Evolutionary conservation across 2,888 invertebrate genomes (phyloP).

Genomic region (Panzeria rudis): DNA sequence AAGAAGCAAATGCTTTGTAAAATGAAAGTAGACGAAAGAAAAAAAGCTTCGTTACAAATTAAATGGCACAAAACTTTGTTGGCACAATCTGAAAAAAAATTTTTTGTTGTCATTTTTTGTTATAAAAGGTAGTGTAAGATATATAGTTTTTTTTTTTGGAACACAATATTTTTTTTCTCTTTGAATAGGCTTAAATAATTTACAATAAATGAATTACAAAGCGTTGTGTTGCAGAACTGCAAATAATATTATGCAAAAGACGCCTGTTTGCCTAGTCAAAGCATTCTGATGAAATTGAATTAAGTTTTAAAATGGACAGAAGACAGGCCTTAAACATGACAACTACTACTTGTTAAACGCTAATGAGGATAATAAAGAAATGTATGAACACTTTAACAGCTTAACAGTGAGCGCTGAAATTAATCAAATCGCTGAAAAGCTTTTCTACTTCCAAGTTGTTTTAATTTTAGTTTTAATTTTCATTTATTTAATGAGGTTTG

Average conservation of each 20-base stretch:
- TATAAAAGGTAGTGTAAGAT: slow-evolving; percentile 25
- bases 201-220: slow-evolving; percentile 49
- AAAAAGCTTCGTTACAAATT: slow-evolving; percentile 67
- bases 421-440: neutral
- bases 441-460: neutral
- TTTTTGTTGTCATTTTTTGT: slow-evolving; percentile 21
- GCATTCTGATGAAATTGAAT: slow-evolving; percentile 38
- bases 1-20: slow-evolving; percentile 68
- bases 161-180: slow-evolving; percentile 10
- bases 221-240: neutral
- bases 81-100: slow-evolving; percentile 70
- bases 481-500: too few species aligned
- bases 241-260: slow-evolving; percentile 41
- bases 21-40: slow-evolving; percentile 59
- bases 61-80: slow-evolving; percentile 75
- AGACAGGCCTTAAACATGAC: neutral
- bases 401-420: slow-evolving; percentile 5
- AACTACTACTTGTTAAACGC: slow-evolving; percentile 22
- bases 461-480: neutral
- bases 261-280: slow-evolving; percentile 26
- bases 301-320: slow-evolving; percentile 26
- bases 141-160: slow-evolving; percentile 12
- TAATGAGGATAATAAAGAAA: slow-evolving; percentile 15
- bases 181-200: slow-evolving; percentile 45
- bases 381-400: neutral